Percentiles rank a stretch among this genome's conserved stretches.
phyloP scores from a whole-genome alignment of 2,888 invertebrate species.

The Notodonta ziczac region DNA sequence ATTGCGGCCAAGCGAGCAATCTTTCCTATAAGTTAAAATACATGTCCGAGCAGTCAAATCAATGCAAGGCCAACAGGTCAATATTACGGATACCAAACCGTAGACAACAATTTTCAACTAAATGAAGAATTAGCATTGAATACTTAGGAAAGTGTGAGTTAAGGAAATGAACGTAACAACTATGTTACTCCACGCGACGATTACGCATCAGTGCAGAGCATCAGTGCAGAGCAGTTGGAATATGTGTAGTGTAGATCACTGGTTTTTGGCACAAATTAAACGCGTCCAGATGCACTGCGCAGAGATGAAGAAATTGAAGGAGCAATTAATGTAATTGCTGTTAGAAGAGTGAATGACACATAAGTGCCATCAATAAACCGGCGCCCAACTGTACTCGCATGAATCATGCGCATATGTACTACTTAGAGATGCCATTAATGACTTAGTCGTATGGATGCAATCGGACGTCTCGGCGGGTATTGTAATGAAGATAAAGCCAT shows the following conservation, averaged over 20 bases:
- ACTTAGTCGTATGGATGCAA: constrained; percentile 23
- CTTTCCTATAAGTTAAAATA: constrained; percentile 17
- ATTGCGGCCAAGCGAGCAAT: not conserved
- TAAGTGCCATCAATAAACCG: constrained; percentile 51
- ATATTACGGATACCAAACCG: constrained; percentile 33
- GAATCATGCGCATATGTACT: constrained; percentile 54
- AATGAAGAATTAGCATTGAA: not conserved
- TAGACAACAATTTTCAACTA: not conserved
- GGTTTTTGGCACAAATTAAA: constrained; percentile 40
- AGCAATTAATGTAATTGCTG: constrained; percentile 54
- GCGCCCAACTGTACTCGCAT: constrained; percentile 47
- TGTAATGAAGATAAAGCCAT: constrained; percentile 32
- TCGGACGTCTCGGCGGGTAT: constrained; percentile 27
- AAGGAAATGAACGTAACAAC: constrained; percentile 45
- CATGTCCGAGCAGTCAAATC: constrained; percentile 27
- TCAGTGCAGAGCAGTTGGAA: constrained; percentile 36
- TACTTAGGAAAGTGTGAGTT: constrained; percentile 28
- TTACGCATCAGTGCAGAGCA: constrained; percentile 45
- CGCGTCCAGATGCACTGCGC: constrained; percentile 47
- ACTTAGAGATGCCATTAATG: constrained; percentile 46
- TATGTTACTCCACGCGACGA: constrained; percentile 50
- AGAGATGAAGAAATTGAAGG: constrained; percentile 41
- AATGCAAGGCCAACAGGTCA: constrained; percentile 43
- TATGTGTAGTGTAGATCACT: constrained; percentile 40
- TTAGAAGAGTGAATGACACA: constrained; percentile 47